Evolutionary conservation across 2,797 vertebrate genomes (phyloP), one percentile per base, ranked within the genome.

Genomic region (Eulemur rubriventer): DNA sequence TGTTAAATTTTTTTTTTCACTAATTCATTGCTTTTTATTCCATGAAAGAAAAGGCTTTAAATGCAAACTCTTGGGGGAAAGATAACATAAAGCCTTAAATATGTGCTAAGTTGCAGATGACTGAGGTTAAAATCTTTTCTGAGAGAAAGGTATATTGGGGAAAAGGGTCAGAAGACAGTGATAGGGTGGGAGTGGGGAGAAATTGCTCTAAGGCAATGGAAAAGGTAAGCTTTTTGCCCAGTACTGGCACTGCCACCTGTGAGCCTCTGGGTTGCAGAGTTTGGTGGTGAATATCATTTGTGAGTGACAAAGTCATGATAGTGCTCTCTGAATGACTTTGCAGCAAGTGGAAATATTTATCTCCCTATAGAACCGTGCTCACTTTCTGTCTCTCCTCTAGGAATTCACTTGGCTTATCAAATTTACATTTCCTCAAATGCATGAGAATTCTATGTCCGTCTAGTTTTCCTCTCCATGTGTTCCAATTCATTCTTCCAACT

Each of bases 41-140:
- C 61, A 61, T 73, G 82, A 82, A 94, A 94, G 73, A 81, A 92
- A 94, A 85, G n/a, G 4, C 52, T 95, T 63, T 67, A 94, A 78
- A 79, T 26, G 22, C 57, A 91, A 76, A 91, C 38, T 52, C n/a
- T 52, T 79, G 28, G 43, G 28, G 9, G 8, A 76, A 92, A 76
- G 80, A 94, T 69, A 80, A 35, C 9, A 78, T 38, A 76, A 83
- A 75, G 24, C 6, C 59, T 84, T 73, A 94, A 82, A 75, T 76
- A 90, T 6, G 43, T 33, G 59, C 18, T 35, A 73, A 83, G 43
- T 46, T 91, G 38, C 72, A 91, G 69, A 69, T 70, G 33, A 78
- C n/a, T 30, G 18, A 93, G 69, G 63, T 41, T 72, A 50, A 2
- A 84, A 30, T 72, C 30, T 91, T 91, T 87, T 38, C 43, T 48